These are phyloP conservation scores for Galago senegalensis DNA, from an alignment of 2,797 vertebrate species.

Conservation along the genomic window DNA sequence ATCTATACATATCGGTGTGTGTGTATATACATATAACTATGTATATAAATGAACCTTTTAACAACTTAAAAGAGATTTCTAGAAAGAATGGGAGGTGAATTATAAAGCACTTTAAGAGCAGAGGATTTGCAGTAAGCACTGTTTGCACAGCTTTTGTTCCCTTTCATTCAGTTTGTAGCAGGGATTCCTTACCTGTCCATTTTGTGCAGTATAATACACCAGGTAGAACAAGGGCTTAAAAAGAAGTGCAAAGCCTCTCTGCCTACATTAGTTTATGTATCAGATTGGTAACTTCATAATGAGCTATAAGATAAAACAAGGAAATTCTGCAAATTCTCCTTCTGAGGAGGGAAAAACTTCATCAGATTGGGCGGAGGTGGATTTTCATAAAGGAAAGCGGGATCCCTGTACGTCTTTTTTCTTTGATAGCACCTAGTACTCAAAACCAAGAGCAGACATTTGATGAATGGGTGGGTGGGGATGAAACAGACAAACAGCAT, in stretches of 20 bases:
- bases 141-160: neutral
- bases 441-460: neutral
- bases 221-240: neutral
- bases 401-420: neutral
- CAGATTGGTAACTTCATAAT: neutral
- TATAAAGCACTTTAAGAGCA: neutral
- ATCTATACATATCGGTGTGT: neutral
- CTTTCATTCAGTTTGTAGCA: neutral
- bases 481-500: neutral
- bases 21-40: neutral
- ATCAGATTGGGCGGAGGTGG: neutral
- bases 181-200: neutral
- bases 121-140: neutral
- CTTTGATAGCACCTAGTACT: neutral
- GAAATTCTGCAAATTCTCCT: neutral
- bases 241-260: neutral
- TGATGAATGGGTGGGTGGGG: neutral
- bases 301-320: neutral
- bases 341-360: neutral
- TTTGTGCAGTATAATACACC: neutral
- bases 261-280: neutral
- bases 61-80: constrained; percentile 22
- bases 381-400: neutral
- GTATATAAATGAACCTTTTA: neutral
- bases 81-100: neutral